Evolutionary conservation across 1,140 invertebrate species (phyloP).

Genomic region (Rhopalosiphum maidis): DNA sequence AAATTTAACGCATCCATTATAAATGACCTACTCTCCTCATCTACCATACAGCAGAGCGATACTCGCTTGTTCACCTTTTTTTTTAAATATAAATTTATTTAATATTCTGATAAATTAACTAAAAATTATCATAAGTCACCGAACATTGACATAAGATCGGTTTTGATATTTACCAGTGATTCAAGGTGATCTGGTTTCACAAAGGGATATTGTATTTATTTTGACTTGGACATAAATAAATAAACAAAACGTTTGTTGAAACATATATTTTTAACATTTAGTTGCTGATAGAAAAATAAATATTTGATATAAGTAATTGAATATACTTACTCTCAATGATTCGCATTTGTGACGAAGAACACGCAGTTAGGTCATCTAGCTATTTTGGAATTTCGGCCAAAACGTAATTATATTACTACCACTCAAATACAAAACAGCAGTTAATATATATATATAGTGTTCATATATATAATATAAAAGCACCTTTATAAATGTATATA

Average conservation of each 20-base stretch:
- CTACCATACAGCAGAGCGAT: too few relatives aligned
- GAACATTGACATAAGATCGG: neutral
- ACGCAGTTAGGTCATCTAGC: neutral
- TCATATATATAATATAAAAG: neutral
- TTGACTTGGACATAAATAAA: neutral
- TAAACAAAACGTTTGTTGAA: neutral
- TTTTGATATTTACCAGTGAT: neutral
- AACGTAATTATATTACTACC: neutral
- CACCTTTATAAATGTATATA: neutral
- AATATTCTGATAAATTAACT: neutral
- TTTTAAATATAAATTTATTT: neutral
- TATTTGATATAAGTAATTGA: neutral
- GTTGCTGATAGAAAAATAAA: neutral
- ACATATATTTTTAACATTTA: neutral
- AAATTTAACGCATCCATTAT: too few relatives aligned
- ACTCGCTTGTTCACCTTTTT: too few relatives aligned
- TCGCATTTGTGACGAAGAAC: neutral
- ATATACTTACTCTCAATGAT: neutral
- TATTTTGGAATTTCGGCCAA: neutral
- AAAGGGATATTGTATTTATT: neutral
- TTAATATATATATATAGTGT: neutral
- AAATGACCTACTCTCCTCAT: too few relatives aligned
- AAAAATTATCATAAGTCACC: neutral
- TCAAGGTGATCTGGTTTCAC: too few relatives aligned
- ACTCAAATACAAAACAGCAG: constrained; percentile 3